These are phyloP conservation scores for Ibidorhyncha struthersii DNA, from an alignment of 2,113 vertebrate genomes.

Conservation along the genomic window DNA sequence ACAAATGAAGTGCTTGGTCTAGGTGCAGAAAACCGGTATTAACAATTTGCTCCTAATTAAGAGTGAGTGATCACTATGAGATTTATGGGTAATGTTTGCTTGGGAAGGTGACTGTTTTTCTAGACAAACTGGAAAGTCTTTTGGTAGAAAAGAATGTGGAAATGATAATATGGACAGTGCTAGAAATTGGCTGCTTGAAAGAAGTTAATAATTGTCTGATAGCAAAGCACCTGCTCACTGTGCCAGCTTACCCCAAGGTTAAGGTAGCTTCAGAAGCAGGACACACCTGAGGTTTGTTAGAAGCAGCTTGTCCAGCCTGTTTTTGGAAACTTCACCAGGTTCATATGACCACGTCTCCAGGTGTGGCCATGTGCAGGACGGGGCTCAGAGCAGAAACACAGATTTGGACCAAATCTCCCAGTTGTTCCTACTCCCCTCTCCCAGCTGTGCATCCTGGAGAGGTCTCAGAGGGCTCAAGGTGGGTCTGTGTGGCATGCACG, in stretches of 20 bases:
- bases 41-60: neutral
- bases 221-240: neutral
- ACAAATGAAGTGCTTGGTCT: neutral
- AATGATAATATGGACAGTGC: neutral
- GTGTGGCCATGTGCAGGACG: neutral
- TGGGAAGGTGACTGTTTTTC: neutral
- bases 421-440: neutral
- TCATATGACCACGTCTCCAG: neutral
- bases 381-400: neutral
- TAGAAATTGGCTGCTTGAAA: neutral
- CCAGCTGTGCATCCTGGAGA: neutral
- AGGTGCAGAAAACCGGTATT: neutral
- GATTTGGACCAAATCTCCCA: neutral
- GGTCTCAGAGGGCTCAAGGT: neutral
- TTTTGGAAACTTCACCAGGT: neutral
- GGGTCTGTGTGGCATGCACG: fast-evolving
- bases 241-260: neutral
- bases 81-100: neutral
- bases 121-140: neutral
- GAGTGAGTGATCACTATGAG: neutral
- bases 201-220: neutral
- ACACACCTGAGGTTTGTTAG: neutral
- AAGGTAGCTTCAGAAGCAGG: neutral
- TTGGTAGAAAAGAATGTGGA: neutral
- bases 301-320: neutral